Evolutionary conservation across 64 coral and sea anemone genomes (phyloP).

Genomic region (Montipora foliosa): DNA sequence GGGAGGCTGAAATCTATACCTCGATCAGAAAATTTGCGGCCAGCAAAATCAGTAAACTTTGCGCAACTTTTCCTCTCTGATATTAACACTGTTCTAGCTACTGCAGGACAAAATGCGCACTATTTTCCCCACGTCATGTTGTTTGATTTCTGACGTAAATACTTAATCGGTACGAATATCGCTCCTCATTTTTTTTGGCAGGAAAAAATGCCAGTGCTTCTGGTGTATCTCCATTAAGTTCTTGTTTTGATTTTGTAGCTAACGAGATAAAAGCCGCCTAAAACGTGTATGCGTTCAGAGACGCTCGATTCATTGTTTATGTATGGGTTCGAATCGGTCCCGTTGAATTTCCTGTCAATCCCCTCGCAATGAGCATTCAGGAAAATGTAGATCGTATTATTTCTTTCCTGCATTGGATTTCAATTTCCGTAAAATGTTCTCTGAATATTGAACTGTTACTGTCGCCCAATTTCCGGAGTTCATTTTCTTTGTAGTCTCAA

Average conservation of each 20-base stretch:
- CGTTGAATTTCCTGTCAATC: conserved; percentile 7
- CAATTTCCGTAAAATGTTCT: not conserved
- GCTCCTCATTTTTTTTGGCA: not conserved
- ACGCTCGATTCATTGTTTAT: not conserved
- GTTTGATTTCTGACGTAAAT: not conserved
- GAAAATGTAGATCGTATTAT: not conserved
- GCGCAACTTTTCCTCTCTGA: not conserved
- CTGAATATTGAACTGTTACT: not conserved
- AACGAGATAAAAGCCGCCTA: not conserved
- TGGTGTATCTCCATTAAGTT: not conserved
- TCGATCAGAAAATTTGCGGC: not conserved
- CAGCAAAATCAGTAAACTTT: not conserved
- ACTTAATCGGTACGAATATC: not conserved
- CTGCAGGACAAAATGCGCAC: not conserved
- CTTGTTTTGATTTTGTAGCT: not conserved
- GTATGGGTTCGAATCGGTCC: not conserved
- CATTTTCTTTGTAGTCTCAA: not conserved
- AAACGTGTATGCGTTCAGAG: not conserved
- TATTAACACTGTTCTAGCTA: not conserved
- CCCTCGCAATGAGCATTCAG: not conserved
- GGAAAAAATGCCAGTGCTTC: not conserved
- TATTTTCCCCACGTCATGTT: conserved; percentile 12
- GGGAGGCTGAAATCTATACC: no score
- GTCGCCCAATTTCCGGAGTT: not conserved
- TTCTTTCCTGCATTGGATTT: not conserved